Evolutionary conservation across 2,113 vertebrate species (phyloP).

Genomic region (Erythrocercus mccallii): DNA sequence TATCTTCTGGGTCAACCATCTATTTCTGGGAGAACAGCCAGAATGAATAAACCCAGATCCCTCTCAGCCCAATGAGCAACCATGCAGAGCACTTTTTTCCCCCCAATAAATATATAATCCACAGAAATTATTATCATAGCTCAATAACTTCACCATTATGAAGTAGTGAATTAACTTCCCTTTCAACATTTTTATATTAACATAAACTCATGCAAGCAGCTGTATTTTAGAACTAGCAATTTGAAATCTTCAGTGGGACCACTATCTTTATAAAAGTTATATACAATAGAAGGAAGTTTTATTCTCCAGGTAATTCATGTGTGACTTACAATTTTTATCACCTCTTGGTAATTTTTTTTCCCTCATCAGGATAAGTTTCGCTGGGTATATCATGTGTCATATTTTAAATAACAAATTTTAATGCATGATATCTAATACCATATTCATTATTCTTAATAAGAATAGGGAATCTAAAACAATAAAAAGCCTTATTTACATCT

Average conservation of each 20-base stretch:
- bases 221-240: not conserved
- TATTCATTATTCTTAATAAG: not conserved
- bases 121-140: not conserved
- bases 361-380: not conserved
- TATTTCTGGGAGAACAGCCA: not conserved
- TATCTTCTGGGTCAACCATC: not conserved
- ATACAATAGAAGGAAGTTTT: not conserved
- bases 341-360: not conserved
- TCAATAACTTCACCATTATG: not conserved
- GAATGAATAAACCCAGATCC: not conserved
- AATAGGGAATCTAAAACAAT: not conserved
- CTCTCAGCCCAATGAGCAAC: not conserved
- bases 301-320: not conserved
- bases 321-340: not conserved
- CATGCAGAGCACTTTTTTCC: not conserved
- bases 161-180: not conserved
- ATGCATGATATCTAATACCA: not conserved
- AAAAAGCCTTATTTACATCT: not conserved
- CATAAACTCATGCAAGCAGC: not conserved
- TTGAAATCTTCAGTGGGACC: not conserved
- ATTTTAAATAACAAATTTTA: slow-evolving; percentile 20
- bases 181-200: not conserved
- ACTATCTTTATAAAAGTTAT: not conserved
- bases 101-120: not conserved
- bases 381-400: not conserved